These are phyloP conservation scores for Acrobasis suavella DNA, from an alignment of 2,888 invertebrate genomes.

Conservation along the genomic window DNA sequence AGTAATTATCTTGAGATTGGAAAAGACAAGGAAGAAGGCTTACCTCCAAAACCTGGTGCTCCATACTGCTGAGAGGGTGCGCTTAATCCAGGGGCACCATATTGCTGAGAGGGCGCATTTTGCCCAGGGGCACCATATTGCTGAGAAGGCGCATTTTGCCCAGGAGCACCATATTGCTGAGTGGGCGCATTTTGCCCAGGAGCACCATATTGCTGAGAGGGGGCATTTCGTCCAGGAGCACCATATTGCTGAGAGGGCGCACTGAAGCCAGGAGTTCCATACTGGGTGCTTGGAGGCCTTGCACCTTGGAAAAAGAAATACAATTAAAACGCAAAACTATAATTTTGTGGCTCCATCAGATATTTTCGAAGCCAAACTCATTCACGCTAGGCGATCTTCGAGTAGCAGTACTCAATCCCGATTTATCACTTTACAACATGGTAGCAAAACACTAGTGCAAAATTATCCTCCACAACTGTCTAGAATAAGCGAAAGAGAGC, in stretches of 20 bases:
- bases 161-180: slow-evolving; percentile 42
- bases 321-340: no score
- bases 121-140: neutral
- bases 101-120: neutral
- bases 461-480: no score
- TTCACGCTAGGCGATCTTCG: no score
- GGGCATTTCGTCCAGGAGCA: slow-evolving; percentile 28
- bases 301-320: neutral
- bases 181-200: slow-evolving; percentile 34
- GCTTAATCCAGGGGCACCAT: neutral
- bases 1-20: no score
- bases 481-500: no score
- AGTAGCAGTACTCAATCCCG: no score
- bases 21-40: neutral
- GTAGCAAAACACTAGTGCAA: no score
- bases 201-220: slow-evolving; percentile 35
- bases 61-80: neutral
- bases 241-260: slow-evolving; percentile 35
- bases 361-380: no score
- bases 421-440: no score
- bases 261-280: slow-evolving; percentile 21
- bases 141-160: neutral
- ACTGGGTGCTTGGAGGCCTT: slow-evolving; percentile 21
- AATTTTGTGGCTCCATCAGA: no score
- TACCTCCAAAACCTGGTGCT: slow-evolving; percentile 35